Percentiles rank a stretch among this genome's conserved stretches.
Conservation (phyloP, 2,888 invertebrate species). For the Stramonita haemastoma region DNA sequence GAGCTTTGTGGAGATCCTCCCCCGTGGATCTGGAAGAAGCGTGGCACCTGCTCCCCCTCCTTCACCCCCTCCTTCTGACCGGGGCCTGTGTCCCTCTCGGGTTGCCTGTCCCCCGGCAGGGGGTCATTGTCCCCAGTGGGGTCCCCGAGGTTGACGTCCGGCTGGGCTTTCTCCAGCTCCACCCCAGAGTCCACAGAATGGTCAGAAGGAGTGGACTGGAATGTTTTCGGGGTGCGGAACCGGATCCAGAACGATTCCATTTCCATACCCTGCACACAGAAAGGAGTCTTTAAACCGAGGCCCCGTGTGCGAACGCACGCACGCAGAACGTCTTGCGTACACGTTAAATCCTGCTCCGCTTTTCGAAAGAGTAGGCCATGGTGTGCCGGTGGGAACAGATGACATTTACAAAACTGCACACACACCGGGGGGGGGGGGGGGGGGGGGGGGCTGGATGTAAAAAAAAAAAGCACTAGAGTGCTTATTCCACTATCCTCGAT, state of each 20-base stretch:
- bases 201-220: constrained; percentile 42
- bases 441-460: no score
- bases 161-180: constrained; percentile 39
- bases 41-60: not conserved
- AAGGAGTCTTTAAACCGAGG: no score
- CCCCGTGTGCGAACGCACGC: no score
- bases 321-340: no score
- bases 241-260: constrained; percentile 43
- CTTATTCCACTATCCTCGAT: no score
- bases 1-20: not conserved
- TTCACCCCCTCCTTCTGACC: not conserved
- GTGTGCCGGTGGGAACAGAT: no score
- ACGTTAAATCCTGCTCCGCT: no score
- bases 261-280: constrained; percentile 33
- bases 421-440: no score
- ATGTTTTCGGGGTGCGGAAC: constrained; percentile 29
- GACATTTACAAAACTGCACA: no score
- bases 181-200: constrained; percentile 50
- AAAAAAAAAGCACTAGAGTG: no score
- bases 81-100: not conserved
- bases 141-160: constrained; percentile 14
- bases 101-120: not conserved
- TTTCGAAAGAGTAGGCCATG: no score
- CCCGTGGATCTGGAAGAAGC: not conserved
- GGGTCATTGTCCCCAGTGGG: not conserved